Evolutionary conservation across 2,888 invertebrate species (phyloP).

Genomic region (Steinernema scapterisci): DNA sequence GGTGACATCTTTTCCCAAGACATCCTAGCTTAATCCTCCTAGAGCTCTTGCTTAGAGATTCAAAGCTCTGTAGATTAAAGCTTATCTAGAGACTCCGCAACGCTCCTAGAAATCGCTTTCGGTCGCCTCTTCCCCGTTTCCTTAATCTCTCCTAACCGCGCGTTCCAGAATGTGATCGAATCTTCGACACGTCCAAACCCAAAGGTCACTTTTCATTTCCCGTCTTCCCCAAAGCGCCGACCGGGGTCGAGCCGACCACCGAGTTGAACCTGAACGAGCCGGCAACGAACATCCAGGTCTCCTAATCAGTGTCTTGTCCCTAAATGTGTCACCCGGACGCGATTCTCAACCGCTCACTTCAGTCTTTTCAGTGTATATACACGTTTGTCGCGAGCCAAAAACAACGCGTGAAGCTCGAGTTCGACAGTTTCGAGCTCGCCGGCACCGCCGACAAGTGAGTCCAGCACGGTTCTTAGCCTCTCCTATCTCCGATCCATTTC

Average conservation of each 20-base stretch:
- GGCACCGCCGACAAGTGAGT: constrained; percentile 70
- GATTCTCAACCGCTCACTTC: not conserved
- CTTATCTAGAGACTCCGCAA: not conserved
- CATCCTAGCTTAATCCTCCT: no score
- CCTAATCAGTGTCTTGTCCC: not conserved
- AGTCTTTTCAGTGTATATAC: constrained; percentile 68
- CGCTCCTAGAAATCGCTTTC: constrained; percentile 8
- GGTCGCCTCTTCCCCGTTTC: not conserved
- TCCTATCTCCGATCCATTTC: constrained; percentile 35
- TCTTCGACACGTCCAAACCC: constrained; percentile 55
- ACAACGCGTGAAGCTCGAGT: constrained; percentile 70
- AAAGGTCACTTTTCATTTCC: constrained; percentile 60
- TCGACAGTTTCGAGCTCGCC: constrained; percentile 69
- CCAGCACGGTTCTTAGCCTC: no score
- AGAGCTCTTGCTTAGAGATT: no score
- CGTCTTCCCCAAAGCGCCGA: constrained; percentile 44
- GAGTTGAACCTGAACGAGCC: constrained; percentile 12
- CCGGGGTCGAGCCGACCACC: constrained; percentile 26
- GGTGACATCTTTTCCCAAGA: no score
- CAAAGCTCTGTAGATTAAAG: no score
- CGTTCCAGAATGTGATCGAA: constrained; percentile 61
- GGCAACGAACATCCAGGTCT: constrained; percentile 48
- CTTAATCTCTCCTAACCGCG: not conserved
- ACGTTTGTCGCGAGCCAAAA: constrained; percentile 69
- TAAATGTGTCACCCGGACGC: not conserved